These are phyloP conservation scores for Verasper variegatus DNA, from an alignment of 2,113 vertebrate species.

Conservation along the genomic window DNA sequence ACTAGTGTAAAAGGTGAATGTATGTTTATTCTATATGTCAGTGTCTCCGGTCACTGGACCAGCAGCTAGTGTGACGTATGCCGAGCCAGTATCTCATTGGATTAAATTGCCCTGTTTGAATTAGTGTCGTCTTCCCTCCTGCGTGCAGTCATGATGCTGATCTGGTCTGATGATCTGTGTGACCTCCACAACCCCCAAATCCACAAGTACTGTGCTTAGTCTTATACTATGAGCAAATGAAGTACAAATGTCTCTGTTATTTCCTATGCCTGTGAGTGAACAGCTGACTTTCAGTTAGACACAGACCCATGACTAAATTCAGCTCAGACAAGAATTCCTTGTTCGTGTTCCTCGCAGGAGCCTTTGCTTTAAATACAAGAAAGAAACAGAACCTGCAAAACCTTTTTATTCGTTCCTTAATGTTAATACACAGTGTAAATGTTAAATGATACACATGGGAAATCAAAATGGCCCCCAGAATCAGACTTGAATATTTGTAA, in stretches of 20 bases:
- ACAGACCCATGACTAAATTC: conserved; percentile 42
- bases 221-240: conserved; percentile 13
- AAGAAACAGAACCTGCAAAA: neutral
- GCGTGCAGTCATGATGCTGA: conserved; percentile 29
- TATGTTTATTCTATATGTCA: neutral
- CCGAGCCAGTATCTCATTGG: conserved; percentile 35
- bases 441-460: neutral
- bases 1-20: neutral
- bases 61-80: conserved; percentile 13
- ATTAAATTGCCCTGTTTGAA: conserved; percentile 48
- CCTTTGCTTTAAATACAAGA: neutral
- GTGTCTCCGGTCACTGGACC: neutral
- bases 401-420: neutral
- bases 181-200: conserved; percentile 17
- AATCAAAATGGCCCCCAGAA: neutral
- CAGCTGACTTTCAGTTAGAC: conserved; percentile 45
- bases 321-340: conserved; percentile 24
- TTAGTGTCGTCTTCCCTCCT: conserved; percentile 12
- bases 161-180: conserved; percentile 51
- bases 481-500: neutral
- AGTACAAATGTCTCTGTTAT: conserved; percentile 1
- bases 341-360: conserved; percentile 7
- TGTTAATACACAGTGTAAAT: neutral
- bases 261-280: conserved; percentile 5
- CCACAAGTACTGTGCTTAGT: conserved; percentile 2